Base-by-base conservation (phyloP, 2,888 invertebrate species). In the Eupithecia centaureata region DNA sequence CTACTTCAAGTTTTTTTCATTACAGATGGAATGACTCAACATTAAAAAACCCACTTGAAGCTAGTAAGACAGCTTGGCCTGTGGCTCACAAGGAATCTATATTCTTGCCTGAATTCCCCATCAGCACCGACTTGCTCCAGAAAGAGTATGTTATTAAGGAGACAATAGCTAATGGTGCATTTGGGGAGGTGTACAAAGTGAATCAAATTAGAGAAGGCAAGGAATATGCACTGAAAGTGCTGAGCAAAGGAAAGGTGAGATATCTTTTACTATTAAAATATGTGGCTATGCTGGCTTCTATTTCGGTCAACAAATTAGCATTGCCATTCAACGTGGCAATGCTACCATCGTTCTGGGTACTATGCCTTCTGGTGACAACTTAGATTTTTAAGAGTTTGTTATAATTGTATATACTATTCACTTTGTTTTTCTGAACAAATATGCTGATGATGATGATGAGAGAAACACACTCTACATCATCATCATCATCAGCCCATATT, bases 161-260 rank as follows among this genome's bases (percentile, higher is more conserved):
- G 75, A 95, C 96, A 70, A 95, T 98, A 82, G 96, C 97, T n/a
- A 95, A 95, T 82, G 98, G 99, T 71, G 97, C 98, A 25, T 99
- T 97, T 89, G 98, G 98, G 27, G 95, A 96, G 88, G 98, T 99
- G 5, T 96, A 96, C 80, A 96, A 96, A 94, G 97, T 97, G 15
- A 91, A 94, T 73, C 95, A 95, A 83, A 94, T 94, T 64, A 94
- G 95, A 76, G 94, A 95, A 67, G 92, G 94, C 70, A 94, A 95
- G 79, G 88, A 95, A 73, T 98, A 96, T 92, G 98, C 98, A 62
- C 94, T 98, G 76, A 99, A 99, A 95, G 96, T 97, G 68, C 94
- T 97, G 22, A 95, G 95, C 73, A 97, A 97, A 90, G 95, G 96
- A 57, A 96, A 96, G 95, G 96, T 96, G 81, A 85, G 18, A 10